These are phyloP conservation scores for Pelobates fuscus DNA, from an alignment of 2,113 vertebrate genomes.

Conservation along the genomic window DNA sequence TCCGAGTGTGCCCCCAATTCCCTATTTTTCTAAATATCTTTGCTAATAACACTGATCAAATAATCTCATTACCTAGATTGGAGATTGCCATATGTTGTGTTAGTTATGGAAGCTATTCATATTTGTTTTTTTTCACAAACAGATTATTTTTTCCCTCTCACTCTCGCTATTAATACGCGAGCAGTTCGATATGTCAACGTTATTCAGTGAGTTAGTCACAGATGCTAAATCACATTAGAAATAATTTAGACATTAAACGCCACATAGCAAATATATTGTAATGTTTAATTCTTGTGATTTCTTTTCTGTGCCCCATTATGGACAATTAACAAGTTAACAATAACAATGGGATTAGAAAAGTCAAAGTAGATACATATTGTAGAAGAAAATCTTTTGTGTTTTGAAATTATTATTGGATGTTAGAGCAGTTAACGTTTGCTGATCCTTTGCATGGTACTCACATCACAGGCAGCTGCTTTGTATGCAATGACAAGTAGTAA, in stretches of 20 bases:
- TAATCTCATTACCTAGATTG: too few species aligned
- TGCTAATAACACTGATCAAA: too few species aligned
- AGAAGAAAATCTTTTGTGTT: constrained; percentile 40
- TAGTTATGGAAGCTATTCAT: too few species aligned
- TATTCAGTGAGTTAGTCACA: constrained; percentile 3
- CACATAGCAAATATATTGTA: neutral
- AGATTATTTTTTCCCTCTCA: too few species aligned
- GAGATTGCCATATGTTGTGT: too few species aligned
- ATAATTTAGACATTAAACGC: constrained; percentile 12
- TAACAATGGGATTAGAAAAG: constrained; percentile 41
- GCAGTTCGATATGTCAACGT: neutral
- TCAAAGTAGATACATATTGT: constrained; percentile 13
- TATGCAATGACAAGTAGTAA: constrained; percentile 47
- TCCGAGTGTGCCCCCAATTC: too few species aligned
- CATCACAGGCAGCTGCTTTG: constrained; percentile 42
- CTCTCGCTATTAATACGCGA: too few species aligned
- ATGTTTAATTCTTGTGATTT: neutral
- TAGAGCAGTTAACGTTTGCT: constrained; percentile 30
- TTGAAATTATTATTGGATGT: constrained; percentile 31
- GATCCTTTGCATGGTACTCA: constrained; percentile 45
- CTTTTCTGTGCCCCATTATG: constrained; percentile 26
- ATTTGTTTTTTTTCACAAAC: too few species aligned
- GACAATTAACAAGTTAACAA: constrained; percentile 29
- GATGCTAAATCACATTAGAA: constrained; percentile 37
- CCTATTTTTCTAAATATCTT: too few species aligned